A percentile compares a stretch with the other conserved stretches of the same genome.
Conservation (phyloP, 1,140 invertebrate genomes). For the Xylocopa sonorina region DNA sequence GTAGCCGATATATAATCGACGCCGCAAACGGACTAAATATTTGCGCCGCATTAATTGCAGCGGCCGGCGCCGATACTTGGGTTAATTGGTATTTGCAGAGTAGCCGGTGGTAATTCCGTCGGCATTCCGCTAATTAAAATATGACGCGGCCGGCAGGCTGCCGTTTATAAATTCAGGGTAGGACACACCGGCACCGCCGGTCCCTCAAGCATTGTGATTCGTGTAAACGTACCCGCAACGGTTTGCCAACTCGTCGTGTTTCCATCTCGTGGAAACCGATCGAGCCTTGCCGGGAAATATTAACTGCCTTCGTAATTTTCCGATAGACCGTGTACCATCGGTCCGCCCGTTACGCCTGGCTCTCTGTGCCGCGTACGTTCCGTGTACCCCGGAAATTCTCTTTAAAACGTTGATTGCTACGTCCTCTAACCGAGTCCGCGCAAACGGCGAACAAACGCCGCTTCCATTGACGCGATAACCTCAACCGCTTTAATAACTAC, state of each 20-base stretch:
- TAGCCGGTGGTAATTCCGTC: conserved; percentile 65
- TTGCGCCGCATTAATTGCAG: conserved; percentile 71
- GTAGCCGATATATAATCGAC: conserved; percentile 7
- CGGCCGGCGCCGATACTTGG: conserved; percentile 59
- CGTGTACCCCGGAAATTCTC: conserved; percentile 41
- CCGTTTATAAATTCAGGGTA: conserved; percentile 58
- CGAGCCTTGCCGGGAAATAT: conserved; percentile 32
- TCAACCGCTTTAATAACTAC: conserved; percentile 36
- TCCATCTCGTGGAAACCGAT: conserved; percentile 44
- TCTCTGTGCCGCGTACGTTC: too few species aligned
- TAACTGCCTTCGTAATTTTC: conserved; percentile 52
- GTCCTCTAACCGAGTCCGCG: conserved; percentile 35
- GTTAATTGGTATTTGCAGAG: conserved; percentile 73
- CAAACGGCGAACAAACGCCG: conserved; percentile 29
- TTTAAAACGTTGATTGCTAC: conserved; percentile 49
- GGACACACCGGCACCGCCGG: background rate
- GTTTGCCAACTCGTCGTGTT: conserved; percentile 8
- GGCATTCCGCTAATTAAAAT: conserved; percentile 72
- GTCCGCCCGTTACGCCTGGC: background rate
- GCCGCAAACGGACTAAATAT: conserved; percentile 70
- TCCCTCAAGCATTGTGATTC: conserved; percentile 15
- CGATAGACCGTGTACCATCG: conserved; percentile 1
- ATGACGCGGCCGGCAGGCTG: conserved; percentile 45
- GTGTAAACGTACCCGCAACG: conserved; percentile 7
- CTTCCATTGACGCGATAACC: conserved; percentile 28